Conservation (phyloP, 2,113 vertebrate genomes). For the Chunga burmeisteri region DNA sequence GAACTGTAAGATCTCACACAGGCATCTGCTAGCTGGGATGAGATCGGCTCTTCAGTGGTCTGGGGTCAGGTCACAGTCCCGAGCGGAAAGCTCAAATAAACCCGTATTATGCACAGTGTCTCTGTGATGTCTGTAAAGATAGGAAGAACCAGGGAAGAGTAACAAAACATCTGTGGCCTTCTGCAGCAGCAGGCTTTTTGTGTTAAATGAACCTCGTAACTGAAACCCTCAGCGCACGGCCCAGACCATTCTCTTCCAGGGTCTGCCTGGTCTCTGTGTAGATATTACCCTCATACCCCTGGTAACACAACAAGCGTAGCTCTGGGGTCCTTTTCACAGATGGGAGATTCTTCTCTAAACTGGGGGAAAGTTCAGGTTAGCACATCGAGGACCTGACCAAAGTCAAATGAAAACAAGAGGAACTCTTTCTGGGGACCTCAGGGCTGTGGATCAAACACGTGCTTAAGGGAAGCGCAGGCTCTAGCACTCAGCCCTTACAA, state of each 20-base stretch:
- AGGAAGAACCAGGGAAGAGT: not conserved
- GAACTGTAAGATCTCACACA: not conserved
- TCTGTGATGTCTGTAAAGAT: not conserved
- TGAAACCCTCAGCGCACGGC: not conserved
- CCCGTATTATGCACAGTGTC: not conserved
- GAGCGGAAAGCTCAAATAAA: not conserved
- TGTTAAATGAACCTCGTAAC: not conserved
- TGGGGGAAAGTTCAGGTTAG: not conserved
- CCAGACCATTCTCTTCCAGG: not conserved
- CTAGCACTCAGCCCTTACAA: not conserved
- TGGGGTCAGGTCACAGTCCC: constrained; percentile 17
- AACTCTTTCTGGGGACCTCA: not conserved
- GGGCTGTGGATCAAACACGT: not conserved
- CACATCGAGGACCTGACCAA: not conserved
- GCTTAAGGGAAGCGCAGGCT: not conserved
- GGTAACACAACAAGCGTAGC: not conserved
- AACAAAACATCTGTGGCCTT: not conserved
- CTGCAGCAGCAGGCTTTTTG: not conserved
- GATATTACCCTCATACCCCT: not conserved
- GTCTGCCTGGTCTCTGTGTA: not conserved
- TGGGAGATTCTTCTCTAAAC: not conserved
- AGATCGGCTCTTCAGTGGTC: not conserved
- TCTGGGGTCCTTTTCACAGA: not conserved
- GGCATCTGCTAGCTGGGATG: not conserved
- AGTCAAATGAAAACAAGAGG: not conserved